Evolutionary conservation across 2,113 vertebrate genomes (phyloP), one percentile per base, ranked within the genome.

Genomic region (Gnathonemus echidnorhynchus): DNA sequence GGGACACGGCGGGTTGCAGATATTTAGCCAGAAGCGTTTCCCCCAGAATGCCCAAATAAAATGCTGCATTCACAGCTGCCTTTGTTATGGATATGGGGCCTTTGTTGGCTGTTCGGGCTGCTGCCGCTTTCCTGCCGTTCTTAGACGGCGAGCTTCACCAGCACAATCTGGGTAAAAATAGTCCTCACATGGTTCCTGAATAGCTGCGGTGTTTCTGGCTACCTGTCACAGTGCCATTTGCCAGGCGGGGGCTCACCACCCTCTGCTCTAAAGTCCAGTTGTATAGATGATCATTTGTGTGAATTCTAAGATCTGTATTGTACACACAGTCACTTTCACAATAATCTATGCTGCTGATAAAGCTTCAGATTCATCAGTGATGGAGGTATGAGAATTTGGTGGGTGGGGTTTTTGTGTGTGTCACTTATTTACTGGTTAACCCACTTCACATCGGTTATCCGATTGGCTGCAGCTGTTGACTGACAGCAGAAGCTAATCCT

Each of bases 41-140:
- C 74, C 35, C 74, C 35, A 80, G 35, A 80, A 80, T 80, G 31
- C 31, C 5, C 74, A 80, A 80, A 93, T 92, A 88, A 86, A 21
- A 15, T 91, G 91, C 77, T 56, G 91, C 24, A 89, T 0, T 35
- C 50, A 52, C 77, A 35, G 87, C 91, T 94, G 93, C 93, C 93
- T 95, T 93, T 95, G 93, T 93, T 90, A 35, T 91, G 91, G 92
- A 92, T 95, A 93, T 88, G 5, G 35, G 35, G 5, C 35, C 74
- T 80, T 80, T 80, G 35, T 80, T 80, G 42, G 31, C 74, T 17
- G 5, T 42, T 80, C 1, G 5, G 35, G 15, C 70, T 17, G 1
- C 89, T 84, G 13, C 39, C 89, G 5, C 86, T 92, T 94, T 95
- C 94, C 94, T 94, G 92, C 39, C 48, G 31, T 85, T 53, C 27